Base-by-base conservation (phyloP, 64 coral and sea anemone genomes). In the Acropora tenuis region DNA sequence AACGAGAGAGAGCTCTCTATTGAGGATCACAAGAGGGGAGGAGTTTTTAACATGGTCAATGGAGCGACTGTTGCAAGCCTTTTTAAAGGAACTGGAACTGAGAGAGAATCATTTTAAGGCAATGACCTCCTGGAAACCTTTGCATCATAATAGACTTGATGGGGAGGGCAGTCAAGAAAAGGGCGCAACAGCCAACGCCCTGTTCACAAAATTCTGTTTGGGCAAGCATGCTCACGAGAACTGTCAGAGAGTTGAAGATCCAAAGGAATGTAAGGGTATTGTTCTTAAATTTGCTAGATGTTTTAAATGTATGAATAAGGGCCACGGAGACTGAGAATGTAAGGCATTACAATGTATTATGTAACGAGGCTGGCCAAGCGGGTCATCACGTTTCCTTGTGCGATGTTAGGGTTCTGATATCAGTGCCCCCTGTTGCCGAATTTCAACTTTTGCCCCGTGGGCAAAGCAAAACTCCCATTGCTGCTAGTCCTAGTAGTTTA, bases 271-370 rank as follows among this genome's bases (percentile, higher is more conserved):
- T 86, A 92, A 89, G 86, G 46, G 59, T 40, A 52, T 89, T 50
- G 7, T 90, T 46, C 49, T 8, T 75, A 93, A 87, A 65, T 90
- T 89, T 57, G 58, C 80, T 80, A 84, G 90, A 86, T 93, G 94
- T 90, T 96, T 92, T 92, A 79, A 52, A 0, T 96, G 90, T 50
- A 13, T 82, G 43, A 87, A 44, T 6, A 91, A 95, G 79, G 85
- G 85, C n/a, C 94, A 95, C 19, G 17, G 17, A 60, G 19, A 72
- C 2, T 43, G 67, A 59, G 84, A 95, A 65, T 95, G 93, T 88
- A 75, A 16, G 4, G 46, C 45, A 63, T 55, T 55, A 30, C 16
- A 44, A 81, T 68, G 7, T 15, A 48, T 66, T 78, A 63, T 95
- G 93, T 60, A 71, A 91, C 9, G 42, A 30, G 65, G 87, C 78